Percentiles rank a stretch among this genome's conserved stretches.
phyloP scores from a whole-genome alignment of 2,797 vertebrate genomes.

The Nannoperca australis region DNA sequence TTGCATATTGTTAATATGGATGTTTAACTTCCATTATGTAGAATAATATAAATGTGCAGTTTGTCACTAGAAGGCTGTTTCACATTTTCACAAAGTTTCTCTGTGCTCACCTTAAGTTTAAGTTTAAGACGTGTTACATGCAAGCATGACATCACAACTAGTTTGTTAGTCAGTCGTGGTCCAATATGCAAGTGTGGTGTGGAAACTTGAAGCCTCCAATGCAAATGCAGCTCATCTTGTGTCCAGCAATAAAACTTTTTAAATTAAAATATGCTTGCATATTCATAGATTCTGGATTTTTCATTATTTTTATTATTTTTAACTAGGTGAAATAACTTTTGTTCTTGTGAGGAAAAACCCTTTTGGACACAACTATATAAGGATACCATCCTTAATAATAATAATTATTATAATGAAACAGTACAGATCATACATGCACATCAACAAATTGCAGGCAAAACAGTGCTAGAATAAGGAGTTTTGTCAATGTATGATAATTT shows the following conservation, averaged over 20 bases:
- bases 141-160: too few relatives aligned
- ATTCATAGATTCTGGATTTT: too few relatives aligned
- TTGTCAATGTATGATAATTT: not conserved
- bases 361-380: not conserved
- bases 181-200: too few relatives aligned
- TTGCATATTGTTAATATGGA: not conserved
- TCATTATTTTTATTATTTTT: not conserved
- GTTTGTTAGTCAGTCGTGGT: too few relatives aligned
- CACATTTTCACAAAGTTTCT: too few relatives aligned
- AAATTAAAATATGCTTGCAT: not conserved
- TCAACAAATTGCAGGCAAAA: not conserved
- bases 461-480: not conserved
- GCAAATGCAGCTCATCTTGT: not conserved
- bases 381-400: too few relatives aligned
- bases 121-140: too few relatives aligned
- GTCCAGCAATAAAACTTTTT: not conserved
- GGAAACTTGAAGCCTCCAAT: not conserved
- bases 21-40: not conserved
- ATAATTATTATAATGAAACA: not conserved
- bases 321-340: too few relatives aligned
- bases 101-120: not conserved
- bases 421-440: not conserved
- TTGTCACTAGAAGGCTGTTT: too few relatives aligned
- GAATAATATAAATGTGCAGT: not conserved
- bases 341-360: too few relatives aligned